Conservation (phyloP, 1,140 invertebrate species). For the Sycobia sp. region DNA sequence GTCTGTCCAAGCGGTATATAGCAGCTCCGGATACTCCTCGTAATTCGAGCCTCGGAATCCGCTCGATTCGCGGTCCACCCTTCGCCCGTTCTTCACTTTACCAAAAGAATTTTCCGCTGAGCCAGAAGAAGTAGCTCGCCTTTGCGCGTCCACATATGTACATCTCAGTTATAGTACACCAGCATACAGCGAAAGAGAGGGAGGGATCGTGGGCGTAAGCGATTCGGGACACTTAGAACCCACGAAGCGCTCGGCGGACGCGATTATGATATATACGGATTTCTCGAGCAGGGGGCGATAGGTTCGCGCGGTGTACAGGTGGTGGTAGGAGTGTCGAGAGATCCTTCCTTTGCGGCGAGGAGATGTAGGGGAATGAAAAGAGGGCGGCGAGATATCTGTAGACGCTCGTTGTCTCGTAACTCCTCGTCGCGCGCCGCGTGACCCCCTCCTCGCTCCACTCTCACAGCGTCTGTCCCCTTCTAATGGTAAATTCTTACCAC, state of each 20-base stretch:
- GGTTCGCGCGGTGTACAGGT: too few relatives aligned
- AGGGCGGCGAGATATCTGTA: constrained; percentile 39
- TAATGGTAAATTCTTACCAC: too few relatives aligned
- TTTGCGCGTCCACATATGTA: too few relatives aligned
- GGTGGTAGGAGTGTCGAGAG: too few relatives aligned
- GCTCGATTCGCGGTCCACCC: not conserved
- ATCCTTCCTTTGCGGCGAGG: too few relatives aligned
- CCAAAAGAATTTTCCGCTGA: constrained; percentile 26
- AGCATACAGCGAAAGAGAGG: too few relatives aligned
- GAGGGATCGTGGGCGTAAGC: constrained; percentile 19
- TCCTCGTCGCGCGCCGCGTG: constrained; percentile 34
- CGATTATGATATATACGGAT: constrained; percentile 56
- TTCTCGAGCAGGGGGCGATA: too few relatives aligned
- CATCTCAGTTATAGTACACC: too few relatives aligned
- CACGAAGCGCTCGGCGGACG: constrained; percentile 43
- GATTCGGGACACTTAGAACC: constrained; percentile 51
- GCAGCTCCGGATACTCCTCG: too few relatives aligned
- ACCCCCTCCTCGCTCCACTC: too few relatives aligned
- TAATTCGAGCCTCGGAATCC: not conserved
- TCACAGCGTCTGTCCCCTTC: too few relatives aligned
- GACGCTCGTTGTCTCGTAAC: constrained; percentile 49
- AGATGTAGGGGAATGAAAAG: constrained; percentile 24
- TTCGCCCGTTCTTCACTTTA: not conserved
- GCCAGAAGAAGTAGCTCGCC: constrained; percentile 15
- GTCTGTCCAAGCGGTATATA: too few relatives aligned